Base-by-base conservation (phyloP, 2,113 vertebrate genomes). In the Brachirus orientalis region DNA sequence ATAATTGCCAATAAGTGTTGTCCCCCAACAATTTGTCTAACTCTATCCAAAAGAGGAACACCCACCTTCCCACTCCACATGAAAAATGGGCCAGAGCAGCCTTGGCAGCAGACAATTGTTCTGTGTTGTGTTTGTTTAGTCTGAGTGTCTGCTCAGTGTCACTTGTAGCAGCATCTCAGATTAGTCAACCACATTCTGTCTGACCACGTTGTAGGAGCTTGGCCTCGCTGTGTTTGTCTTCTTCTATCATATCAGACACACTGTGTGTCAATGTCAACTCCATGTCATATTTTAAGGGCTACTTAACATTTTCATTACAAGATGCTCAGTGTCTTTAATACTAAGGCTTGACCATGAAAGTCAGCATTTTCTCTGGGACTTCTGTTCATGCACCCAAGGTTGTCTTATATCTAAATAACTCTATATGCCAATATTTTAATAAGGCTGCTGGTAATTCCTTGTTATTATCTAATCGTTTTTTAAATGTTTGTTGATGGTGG, bases 121-220 rank as follows among this genome's bases (percentile, higher is more conserved):
- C 10, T 5, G 7, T 33, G 48, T 65, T 70, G 51, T 60, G 60
- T 63, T 50, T 62, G 65, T 82, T 61, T 74, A 52, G 79, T 82
- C 79, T 82, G 63, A 8, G 14, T 43, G 33, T 28, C 20, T 54
- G 57, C 16, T 40, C 50, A 51, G 22, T 19, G 41, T 78, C 47
- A 11, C n/a, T 48, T 16, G 18, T 13, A 61, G 40, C 38, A 55
- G 40, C 37, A 18, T 46, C 51, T 61, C 37, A 7, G 62, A 48
- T 71, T 65, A 73, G 61, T 77, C 10, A 9, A 12, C 33, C 44
- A 51, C 60, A 55, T 61, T 64, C 28, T 48, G 59, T 64, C 53
- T 69, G 53, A 73, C 40, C 35, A 61, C 45, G 19, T 37, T 46
- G 46, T 18, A 53, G 38, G 17, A 59, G 35, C 9, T 41, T 52